These are phyloP conservation scores for Fopius arisanus DNA, from an alignment of 1,140 invertebrate species.

Conservation along the genomic window DNA sequence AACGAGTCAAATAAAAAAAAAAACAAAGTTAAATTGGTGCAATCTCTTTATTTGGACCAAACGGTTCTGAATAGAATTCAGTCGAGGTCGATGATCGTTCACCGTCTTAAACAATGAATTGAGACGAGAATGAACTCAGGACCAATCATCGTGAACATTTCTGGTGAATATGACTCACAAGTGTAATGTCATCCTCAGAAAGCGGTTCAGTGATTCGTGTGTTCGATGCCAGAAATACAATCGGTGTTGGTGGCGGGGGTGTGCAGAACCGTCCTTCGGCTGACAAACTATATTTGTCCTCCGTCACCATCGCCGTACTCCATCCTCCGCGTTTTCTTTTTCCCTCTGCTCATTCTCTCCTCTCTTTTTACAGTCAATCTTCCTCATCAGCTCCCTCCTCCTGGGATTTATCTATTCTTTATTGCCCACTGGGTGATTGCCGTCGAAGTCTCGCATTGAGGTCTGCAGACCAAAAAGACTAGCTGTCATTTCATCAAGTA, in stretches of 20 bases:
- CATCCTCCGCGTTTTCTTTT: background rate
- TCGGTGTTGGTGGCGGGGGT: slow-evolving; percentile 44
- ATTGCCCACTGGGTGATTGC: background rate
- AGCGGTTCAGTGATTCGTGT: slow-evolving; percentile 36
- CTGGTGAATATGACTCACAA: slow-evolving; percentile 52
- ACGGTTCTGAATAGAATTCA: background rate
- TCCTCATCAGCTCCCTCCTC: background rate
- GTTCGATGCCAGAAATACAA: slow-evolving; percentile 61
- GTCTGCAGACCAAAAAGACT: background rate
- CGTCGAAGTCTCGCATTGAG: background rate
- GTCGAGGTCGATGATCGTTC: background rate
- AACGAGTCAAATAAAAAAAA: background rate
- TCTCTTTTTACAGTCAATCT: slow-evolving; percentile 8
- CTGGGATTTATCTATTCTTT: background rate
- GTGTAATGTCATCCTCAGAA: slow-evolving; percentile 17
- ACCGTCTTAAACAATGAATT: background rate
- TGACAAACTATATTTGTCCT: slow-evolving; percentile 58
- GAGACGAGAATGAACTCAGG: background rate
- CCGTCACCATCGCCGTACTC: slow-evolving; percentile 11
- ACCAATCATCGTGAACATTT: slow-evolving; percentile 51
- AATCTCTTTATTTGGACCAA: background rate
- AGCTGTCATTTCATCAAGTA: background rate
- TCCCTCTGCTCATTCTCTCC: background rate
- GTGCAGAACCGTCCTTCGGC: slow-evolving; percentile 42
- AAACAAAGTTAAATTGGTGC: background rate